Percentiles rank a stretch among this genome's conserved stretches.
These are phyloP conservation scores for Sceloporus undulatus DNA, from an alignment of 2,113 vertebrate species.

Conservation along the genomic window DNA sequence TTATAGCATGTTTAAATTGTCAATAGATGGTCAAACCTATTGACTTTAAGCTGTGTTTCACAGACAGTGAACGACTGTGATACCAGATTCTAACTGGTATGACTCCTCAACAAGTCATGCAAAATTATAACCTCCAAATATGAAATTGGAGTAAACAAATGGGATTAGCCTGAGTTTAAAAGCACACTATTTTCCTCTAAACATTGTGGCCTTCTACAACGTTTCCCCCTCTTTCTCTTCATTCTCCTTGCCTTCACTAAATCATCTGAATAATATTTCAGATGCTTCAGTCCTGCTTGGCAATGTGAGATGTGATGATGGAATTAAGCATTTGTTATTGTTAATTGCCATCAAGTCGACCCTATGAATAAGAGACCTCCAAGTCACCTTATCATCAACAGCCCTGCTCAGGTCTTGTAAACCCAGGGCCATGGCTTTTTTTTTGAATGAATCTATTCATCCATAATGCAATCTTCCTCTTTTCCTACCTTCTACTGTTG, in stretches of 20 bases:
- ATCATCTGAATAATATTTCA: conserved; percentile 15
- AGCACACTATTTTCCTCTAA: not conserved
- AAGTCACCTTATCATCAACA: too few species aligned
- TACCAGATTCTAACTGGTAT: conserved; percentile 67
- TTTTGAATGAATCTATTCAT: too few species aligned
- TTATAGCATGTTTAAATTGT: conserved; percentile 84
- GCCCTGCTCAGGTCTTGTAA: too few species aligned
- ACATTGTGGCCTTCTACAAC: not conserved
- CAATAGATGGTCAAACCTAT: conserved; percentile 81
- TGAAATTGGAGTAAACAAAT: conserved; percentile 64
- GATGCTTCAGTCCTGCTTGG: not conserved
- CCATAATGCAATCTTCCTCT: too few species aligned
- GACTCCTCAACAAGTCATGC: conserved; percentile 71
- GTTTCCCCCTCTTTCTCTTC: not conserved
- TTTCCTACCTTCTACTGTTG: too few species aligned
- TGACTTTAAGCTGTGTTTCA: conserved; percentile 75
- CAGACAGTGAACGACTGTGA: conserved; percentile 77
- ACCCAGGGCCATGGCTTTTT: too few species aligned
- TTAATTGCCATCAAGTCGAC: too few species aligned
- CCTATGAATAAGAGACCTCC: too few species aligned
- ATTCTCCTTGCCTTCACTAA: not conserved
- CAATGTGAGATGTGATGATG: not conserved
- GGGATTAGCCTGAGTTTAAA: conserved; percentile 39
- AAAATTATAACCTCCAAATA: conserved; percentile 70
- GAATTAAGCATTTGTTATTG: not conserved